These are phyloP conservation scores for Styela plicata DNA, from an alignment of 23 tunicate species.

Conservation along the genomic window DNA sequence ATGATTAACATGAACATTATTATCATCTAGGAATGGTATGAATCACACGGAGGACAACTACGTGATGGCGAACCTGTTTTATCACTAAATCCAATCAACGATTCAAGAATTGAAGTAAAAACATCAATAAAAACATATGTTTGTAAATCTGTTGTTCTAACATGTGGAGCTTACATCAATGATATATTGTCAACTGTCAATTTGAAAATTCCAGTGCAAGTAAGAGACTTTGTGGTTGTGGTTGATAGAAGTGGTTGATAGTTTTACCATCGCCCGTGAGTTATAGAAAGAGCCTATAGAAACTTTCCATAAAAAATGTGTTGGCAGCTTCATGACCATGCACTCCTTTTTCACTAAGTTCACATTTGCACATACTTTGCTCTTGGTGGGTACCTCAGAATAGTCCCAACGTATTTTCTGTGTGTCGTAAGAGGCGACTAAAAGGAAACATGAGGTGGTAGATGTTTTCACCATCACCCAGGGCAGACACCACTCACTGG, in stretches of 20 bases:
- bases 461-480: too few relatives aligned
- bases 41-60: slow-evolving; percentile 40
- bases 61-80: slow-evolving; percentile 41
- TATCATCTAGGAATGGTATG: slow-evolving; percentile 29
- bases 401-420: too few relatives aligned
- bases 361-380: too few relatives aligned
- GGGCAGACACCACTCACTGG: too few relatives aligned
- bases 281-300: too few relatives aligned
- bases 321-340: too few relatives aligned
- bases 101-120: slow-evolving; percentile 19
- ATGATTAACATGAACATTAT: not conserved
- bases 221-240: not conserved
- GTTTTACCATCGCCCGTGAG: too few relatives aligned
- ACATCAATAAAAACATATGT: slow-evolving; percentile 35
- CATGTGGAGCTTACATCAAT: slow-evolving; percentile 82
- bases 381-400: too few relatives aligned
- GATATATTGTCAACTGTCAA: slow-evolving; percentile 23
- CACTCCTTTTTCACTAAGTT: too few relatives aligned
- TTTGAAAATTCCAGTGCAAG: slow-evolving; percentile 42
- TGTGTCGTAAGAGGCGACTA: too few relatives aligned
- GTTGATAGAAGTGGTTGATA: not conserved
- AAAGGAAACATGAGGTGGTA: too few relatives aligned
- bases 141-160: slow-evolving; percentile 47
- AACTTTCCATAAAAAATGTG: too few relatives aligned
- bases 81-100: not conserved